Evolutionary conservation across 1,140 invertebrate species (phyloP), one percentile per base, ranked within the genome.

Genomic region (Drosophila repletoides): DNA sequence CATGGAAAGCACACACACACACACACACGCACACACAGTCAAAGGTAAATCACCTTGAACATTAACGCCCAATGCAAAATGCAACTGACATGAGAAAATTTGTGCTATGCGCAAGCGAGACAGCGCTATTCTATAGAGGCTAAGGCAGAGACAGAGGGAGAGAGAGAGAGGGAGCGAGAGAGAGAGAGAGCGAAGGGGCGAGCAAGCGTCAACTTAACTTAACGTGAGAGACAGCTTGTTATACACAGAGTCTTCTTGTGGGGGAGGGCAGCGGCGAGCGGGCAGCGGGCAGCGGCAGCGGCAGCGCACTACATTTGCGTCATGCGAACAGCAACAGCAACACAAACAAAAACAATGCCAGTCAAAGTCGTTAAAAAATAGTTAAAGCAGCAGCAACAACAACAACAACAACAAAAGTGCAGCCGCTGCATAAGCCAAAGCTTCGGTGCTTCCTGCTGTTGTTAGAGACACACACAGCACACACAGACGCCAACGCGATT

Each of bases 61-160:
- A 88, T 88, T 88, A 84, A 87, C 76, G 80, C 60, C 76, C 80
- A 76, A 86, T 86, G 72, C 80, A 73, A 83, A 76, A 73, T 84
- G 80, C 80, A 84, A 76, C 66, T 75, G 79, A 79, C 66, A 71
- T 59, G 61, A 40, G 60, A 48, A 59, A 72, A 52, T 60, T 31
- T 38, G 65, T 43, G 52, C 7, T 60, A 28, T 38, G 65, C 34
- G 52, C 7, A 21, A 49, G 31, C 17, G 29, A 71, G 71, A 55
- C 15, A 51, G 68, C 36, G 24, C 17, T 34, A 5, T 40, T 26
- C 6, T 45, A 38, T 24, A 52, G 46, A 58, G 58, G 61, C 36
- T 31, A 51, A 31, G 34, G 12, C 26, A 7, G 7, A 33, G 41
- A 12, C 9, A 19, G 5, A 10, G n/a, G 33, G 1, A n/a, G 2